Base-by-base conservation (phyloP, 2,113 vertebrate species). In the Cinclus cinclus region DNA sequence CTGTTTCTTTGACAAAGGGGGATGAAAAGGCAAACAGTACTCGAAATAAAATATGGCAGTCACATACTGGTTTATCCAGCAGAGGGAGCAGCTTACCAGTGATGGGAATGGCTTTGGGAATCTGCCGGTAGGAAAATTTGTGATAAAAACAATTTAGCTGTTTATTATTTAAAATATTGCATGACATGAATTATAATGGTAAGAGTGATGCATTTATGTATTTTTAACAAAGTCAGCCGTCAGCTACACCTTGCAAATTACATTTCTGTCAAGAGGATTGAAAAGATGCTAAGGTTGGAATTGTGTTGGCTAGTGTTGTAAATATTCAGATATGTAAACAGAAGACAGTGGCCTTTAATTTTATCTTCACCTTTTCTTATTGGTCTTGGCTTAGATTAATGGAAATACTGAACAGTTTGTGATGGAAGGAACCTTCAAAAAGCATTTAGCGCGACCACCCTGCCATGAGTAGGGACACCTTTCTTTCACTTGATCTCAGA, bases 51-150 rank as follows among this genome's bases (percentile, higher is more conserved):
- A 86, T 78, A 46, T 68, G 94, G 64, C 70, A 62, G 35, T 30
- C 42, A n/a, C 1, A 0, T 63, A 20, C 42, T 64, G 58, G 12
- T 1, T 70, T 49, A 89, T 33, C 97, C 98, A 97, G 95, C 94
- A 98, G 98, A 97, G 97, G 97, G 98, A 87, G 58, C 9, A 89
- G 77, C 33, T 37, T 75, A 83, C 58, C 67, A 41, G 0, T 4
- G 1, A 37, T 91, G 75, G 65, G 50, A 55, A 33, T 63, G 53
- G 25, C 33, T 85, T 67, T 67, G 44, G 68, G 27, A 30, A 37
- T 25, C 17, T 77, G 42, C 56, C 59, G 27, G 0, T 15, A 8
- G 27, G 47, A 78, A 90, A 37, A 60, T 22, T 30, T 19, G 39
- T 47, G 12, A 55, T 52, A 30, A 73, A 65, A 89, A 5, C 6